Conservation (phyloP, 2,797 vertebrate species). For the Eutrigla gurnardus region DNA sequence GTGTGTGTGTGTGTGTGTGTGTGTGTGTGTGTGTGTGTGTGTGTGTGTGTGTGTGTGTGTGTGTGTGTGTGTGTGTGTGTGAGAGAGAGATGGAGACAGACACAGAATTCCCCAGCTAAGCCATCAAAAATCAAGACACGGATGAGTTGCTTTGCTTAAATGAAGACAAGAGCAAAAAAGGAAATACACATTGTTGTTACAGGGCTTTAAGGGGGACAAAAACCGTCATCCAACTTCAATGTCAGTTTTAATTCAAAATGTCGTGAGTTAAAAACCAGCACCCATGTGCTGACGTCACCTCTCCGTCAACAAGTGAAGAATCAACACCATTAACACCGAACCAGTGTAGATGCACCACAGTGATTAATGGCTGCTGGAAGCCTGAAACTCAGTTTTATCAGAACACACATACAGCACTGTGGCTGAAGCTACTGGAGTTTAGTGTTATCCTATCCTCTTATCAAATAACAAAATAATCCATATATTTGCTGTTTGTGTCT, state of each 20-base stretch:
- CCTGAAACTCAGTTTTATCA: not conserved
- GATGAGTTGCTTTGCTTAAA: conserved; percentile 18
- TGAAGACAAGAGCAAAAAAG: conserved; percentile 17
- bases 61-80: too few species aligned
- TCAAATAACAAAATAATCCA: not conserved
- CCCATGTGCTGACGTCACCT: not conserved
- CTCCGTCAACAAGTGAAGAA: conserved; percentile 12
- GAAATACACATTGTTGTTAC: conserved; percentile 6
- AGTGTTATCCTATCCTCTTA: not conserved
- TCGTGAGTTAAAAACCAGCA: conserved; percentile 18
- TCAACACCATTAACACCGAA: conserved; percentile 4
- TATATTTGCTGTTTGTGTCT: not conserved
- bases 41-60: too few species aligned
- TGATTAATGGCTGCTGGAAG: conserved; percentile 15
- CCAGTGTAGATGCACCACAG: not conserved
- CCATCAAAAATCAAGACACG: conserved; percentile 32
- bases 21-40: too few species aligned
- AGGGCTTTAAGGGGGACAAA: conserved; percentile 1
- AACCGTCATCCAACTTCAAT: not conserved
- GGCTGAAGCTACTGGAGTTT: not conserved
- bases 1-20: conserved; percentile 9
- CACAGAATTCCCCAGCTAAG: conserved; percentile 35
- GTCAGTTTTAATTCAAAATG: conserved; percentile 17
- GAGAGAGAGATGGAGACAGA: not conserved
- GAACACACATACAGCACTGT: not conserved